Percentiles rank a stretch among this genome's conserved stretches.
Evolutionary conservation across 2,888 invertebrate genomes (phyloP).

Genomic region (Drosophila recens): DNA sequence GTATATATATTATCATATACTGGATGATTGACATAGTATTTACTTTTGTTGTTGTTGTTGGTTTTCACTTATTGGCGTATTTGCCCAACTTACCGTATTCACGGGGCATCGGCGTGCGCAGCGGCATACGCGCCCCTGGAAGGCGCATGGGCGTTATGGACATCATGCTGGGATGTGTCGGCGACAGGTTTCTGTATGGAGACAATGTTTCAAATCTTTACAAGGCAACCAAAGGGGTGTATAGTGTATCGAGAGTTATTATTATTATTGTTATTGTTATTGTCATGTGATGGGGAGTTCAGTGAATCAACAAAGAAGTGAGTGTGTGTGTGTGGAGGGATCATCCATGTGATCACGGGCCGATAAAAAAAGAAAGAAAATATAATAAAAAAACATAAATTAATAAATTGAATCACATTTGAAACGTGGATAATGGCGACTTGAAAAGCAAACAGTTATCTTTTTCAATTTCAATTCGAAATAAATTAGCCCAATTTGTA

Average conservation of each 20-base stretch:
- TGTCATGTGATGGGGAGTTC: slow-evolving; percentile 30
- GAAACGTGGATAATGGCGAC: slow-evolving; percentile 54
- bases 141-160: slow-evolving; percentile 89
- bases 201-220: slow-evolving; percentile 84
- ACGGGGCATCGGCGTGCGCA: slow-evolving; percentile 90
- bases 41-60: not conserved
- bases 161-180: slow-evolving; percentile 91
- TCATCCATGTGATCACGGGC: slow-evolving; percentile 45
- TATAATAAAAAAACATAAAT: slow-evolving; percentile 55
- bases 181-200: slow-evolving; percentile 87
- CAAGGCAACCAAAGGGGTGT: slow-evolving; percentile 44
- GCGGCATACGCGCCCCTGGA: slow-evolving; percentile 85
- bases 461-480: slow-evolving; percentile 26
- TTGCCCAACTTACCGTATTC: slow-evolving; percentile 93
- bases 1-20: slow-evolving; percentile 8
- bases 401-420: slow-evolving; percentile 42
- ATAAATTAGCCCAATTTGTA: slow-evolving; percentile 48
- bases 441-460: slow-evolving; percentile 62
- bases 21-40: not conserved
- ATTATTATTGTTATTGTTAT: not conserved
- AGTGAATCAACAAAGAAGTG: slow-evolving; percentile 37
- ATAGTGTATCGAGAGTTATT: not conserved
- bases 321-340: slow-evolving; percentile 12
- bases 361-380: slow-evolving; percentile 69
- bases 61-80: slow-evolving; percentile 66